phyloP scores from a whole-genome alignment of 2,888 invertebrate genomes.

The Eristalis intricaria region DNA sequence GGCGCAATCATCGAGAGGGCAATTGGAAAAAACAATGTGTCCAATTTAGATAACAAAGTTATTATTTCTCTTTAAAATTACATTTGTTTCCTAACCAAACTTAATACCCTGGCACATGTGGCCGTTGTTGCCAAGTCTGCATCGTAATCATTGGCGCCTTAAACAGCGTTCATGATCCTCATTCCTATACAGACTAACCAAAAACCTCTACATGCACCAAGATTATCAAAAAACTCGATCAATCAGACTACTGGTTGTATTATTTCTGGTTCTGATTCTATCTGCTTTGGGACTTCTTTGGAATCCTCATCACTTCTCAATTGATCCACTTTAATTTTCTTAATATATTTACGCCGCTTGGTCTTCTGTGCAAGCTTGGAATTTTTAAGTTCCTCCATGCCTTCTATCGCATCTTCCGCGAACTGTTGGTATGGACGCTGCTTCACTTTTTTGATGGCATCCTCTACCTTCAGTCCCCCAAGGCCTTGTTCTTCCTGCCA shows the following conservation, averaged over 20 bases:
- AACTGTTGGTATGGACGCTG: slow-evolving; percentile 87
- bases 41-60: not conserved
- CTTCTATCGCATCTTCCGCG: slow-evolving; percentile 78
- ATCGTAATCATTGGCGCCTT: not conserved
- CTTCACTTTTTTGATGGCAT: slow-evolving; percentile 79
- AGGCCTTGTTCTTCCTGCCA: slow-evolving; percentile 82
- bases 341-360: slow-evolving; percentile 79
- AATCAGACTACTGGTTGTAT: slow-evolving; percentile 21
- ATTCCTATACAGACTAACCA: not conserved
- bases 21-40: no score
- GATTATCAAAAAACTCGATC: not conserved
- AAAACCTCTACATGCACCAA: not conserved
- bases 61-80: not conserved
- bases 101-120: not conserved
- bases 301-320: slow-evolving; percentile 74
- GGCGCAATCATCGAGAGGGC: no score
- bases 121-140: not conserved
- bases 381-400: slow-evolving; percentile 78
- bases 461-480: slow-evolving; percentile 79
- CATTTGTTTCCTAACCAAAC: not conserved
- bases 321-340: slow-evolving; percentile 78
- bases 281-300: not conserved
- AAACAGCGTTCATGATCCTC: not conserved
- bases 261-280: not conserved
- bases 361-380: slow-evolving; percentile 75